phyloP scores from a whole-genome alignment of 1,140 invertebrate genomes.

The Dinoponera quadriceps region DNA sequence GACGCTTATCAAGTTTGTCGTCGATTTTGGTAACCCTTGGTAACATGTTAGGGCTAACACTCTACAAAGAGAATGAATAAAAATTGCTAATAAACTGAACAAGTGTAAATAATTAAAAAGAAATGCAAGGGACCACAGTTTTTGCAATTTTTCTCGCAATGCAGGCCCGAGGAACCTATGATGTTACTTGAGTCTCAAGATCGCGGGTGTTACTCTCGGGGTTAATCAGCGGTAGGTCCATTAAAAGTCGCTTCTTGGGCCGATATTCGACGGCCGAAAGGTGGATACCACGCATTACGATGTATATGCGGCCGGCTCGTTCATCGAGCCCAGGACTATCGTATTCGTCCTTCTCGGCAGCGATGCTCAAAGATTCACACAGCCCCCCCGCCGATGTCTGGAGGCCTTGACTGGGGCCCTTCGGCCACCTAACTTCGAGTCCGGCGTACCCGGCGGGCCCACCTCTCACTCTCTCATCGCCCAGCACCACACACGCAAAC shows the following conservation, averaged over 20 bases:
- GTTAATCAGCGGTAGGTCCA: constrained; percentile 7
- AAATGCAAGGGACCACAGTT: too few species aligned
- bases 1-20: too few species aligned
- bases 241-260: neutral
- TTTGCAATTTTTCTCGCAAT: too few species aligned
- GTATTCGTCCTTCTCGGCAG: constrained; percentile 63
- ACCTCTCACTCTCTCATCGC: constrained; percentile 8
- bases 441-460: constrained; percentile 46
- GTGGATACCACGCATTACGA: constrained; percentile 23
- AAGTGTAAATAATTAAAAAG: too few species aligned
- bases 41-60: too few species aligned
- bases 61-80: too few species aligned
- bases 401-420: constrained; percentile 77
- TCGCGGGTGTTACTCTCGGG: too few species aligned
- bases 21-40: too few species aligned
- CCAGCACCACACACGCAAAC: constrained; percentile 11
- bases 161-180: too few species aligned
- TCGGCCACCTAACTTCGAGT: constrained; percentile 55
- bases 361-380: constrained; percentile 72
- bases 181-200: too few species aligned
- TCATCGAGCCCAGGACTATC: constrained; percentile 37
- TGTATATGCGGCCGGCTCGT: constrained; percentile 28
- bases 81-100: too few species aligned
- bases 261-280: neutral
- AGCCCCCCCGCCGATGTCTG: constrained; percentile 74